Conservation (phyloP, 2,888 invertebrate genomes). For the Spicauda simplicius region DNA sequence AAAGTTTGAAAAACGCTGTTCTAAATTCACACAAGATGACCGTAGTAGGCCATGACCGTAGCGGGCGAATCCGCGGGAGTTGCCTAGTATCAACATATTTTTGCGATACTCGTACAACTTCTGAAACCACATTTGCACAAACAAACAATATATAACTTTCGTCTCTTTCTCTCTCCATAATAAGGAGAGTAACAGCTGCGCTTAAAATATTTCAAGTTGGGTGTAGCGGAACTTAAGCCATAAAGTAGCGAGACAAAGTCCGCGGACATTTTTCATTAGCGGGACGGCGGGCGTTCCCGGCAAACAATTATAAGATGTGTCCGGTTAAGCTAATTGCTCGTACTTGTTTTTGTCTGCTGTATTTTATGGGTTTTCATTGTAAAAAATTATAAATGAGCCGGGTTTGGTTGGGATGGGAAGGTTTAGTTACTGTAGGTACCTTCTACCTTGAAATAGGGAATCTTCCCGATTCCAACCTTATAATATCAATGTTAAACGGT, state of each 20-base stretch:
- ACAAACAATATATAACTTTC: neutral
- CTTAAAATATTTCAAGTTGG: conserved; percentile 68
- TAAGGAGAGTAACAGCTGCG: conserved; percentile 54
- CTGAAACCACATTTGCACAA: neutral
- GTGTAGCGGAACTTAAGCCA: conserved; percentile 68
- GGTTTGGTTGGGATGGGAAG: too few relatives aligned
- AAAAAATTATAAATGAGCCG: too few relatives aligned
- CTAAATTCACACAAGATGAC: too few relatives aligned
- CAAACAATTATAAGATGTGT: conserved; percentile 75
- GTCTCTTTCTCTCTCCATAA: conserved; percentile 21
- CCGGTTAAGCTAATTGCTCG: conserved; percentile 61
- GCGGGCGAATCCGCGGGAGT: too few relatives aligned
- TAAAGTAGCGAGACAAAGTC: conserved; percentile 73
- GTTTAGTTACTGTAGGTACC: too few relatives aligned
- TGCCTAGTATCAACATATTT: too few relatives aligned
- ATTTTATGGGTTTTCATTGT: conserved; percentile 20
- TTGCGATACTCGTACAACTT: too few relatives aligned
- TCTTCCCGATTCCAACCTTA: too few relatives aligned
- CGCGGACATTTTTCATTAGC: conserved; percentile 77
- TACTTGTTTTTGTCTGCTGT: conserved; percentile 22
- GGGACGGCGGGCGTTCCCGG: conserved; percentile 58
- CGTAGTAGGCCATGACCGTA: too few relatives aligned
- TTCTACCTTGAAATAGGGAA: too few relatives aligned
- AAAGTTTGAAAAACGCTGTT: too few relatives aligned
- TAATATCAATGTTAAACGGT: too few relatives aligned